phyloP scores from a whole-genome alignment of 2,888 invertebrate genomes.

The Ectemnius lituratus region DNA sequence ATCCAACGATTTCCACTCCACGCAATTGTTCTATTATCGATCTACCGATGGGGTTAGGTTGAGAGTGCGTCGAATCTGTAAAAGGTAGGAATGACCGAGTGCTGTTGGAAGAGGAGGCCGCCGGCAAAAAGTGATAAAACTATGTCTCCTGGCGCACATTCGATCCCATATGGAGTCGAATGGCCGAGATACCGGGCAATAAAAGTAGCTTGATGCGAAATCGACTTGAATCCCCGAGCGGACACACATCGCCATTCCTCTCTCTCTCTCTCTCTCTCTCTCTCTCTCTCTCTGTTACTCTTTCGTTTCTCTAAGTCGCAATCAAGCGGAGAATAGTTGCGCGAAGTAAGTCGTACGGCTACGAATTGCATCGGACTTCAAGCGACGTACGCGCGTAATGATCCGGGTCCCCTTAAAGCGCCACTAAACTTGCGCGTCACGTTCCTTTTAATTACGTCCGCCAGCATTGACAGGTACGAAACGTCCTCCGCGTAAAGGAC shows the following conservation, averaged over 20 bases:
- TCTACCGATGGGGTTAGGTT: too few relatives aligned
- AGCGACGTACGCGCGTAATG: slow-evolving; percentile 44
- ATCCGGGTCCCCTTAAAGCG: slow-evolving; percentile 49
- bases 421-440: slow-evolving; percentile 57
- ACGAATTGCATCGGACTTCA: slow-evolving; percentile 46
- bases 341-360: slow-evolving; percentile 51
- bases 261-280: neutral
- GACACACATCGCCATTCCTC: neutral
- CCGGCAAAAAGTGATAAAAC: neutral
- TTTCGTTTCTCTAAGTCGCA: slow-evolving; percentile 1
- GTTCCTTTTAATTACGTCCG: slow-evolving; percentile 58
- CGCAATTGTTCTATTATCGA: too few relatives aligned
- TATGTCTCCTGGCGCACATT: neutral
- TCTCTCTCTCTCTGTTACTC: neutral
- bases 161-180: neutral
- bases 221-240: slow-evolving; percentile 3
- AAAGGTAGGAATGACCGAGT: too few relatives aligned
- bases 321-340: slow-evolving; percentile 29
- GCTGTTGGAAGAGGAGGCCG: too few relatives aligned
- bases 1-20: too few relatives aligned
- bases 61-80: too few relatives aligned
- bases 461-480: slow-evolving; percentile 50
- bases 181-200: slow-evolving; percentile 13
- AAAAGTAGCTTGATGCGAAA: slow-evolving; percentile 12
- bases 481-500: slow-evolving; percentile 32